phyloP scores from a whole-genome alignment of 1,140 invertebrate genomes.

The Neuroterus valhalla region DNA sequence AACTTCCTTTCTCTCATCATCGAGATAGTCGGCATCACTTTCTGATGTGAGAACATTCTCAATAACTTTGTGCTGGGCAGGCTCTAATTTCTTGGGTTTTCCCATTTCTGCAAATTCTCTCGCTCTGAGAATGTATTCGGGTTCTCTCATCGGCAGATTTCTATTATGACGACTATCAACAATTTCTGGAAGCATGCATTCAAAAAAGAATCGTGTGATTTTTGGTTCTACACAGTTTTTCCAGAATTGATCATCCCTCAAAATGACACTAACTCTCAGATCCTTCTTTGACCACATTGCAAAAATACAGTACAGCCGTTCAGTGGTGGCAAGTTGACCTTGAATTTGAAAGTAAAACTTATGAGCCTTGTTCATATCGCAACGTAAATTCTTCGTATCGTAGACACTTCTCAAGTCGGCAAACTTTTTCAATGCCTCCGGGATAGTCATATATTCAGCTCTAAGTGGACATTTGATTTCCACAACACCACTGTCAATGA shows the following conservation, averaged over 20 bases:
- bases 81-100: too few species aligned
- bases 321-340: constrained; percentile 64
- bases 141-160: constrained; percentile 36
- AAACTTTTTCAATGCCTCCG: constrained; percentile 43
- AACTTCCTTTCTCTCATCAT: too few species aligned
- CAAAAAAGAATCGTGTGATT: constrained; percentile 40
- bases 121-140: background rate
- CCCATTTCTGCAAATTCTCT: too few species aligned
- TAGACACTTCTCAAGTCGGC: constrained; percentile 41
- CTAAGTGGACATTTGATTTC: constrained; percentile 65
- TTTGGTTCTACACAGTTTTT: constrained; percentile 39
- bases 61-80: too few species aligned
- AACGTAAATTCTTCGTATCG: constrained; percentile 33
- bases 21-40: too few species aligned
- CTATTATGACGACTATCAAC: constrained; percentile 38
- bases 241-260: constrained; percentile 53
- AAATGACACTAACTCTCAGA: constrained; percentile 40
- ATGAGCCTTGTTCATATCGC: constrained; percentile 59
- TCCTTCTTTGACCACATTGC: constrained; percentile 57
- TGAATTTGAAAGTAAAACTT: constrained; percentile 69
- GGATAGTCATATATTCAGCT: constrained; percentile 43
- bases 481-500: constrained; percentile 56
- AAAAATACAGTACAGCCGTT: constrained; percentile 64
- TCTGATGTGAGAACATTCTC: too few species aligned
- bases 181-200: constrained; percentile 45